A percentile compares a stretch with the other conserved stretches of the same genome.
Conservation (phyloP, 2,113 vertebrate species). For the Pleuronectes platessa region DNA sequence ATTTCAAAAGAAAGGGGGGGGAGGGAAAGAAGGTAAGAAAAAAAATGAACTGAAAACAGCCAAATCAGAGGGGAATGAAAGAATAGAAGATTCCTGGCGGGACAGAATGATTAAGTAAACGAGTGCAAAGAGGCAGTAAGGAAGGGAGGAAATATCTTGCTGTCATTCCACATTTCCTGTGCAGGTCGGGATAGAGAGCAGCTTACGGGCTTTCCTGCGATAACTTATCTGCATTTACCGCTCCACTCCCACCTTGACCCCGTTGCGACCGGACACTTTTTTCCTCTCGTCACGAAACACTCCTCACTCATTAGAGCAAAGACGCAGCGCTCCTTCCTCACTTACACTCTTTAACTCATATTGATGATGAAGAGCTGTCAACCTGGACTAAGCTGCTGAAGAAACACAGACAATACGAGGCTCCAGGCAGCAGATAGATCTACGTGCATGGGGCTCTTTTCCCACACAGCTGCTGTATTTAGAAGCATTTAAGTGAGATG, state of each 20-base stretch:
- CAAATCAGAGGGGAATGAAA: background rate
- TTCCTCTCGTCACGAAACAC: constrained; percentile 48
- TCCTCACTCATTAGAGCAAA: constrained; percentile 31
- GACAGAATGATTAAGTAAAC: constrained; percentile 16
- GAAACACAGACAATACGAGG: constrained; percentile 18
- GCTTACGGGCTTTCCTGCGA: constrained; percentile 72
- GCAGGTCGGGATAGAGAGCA: constrained; percentile 53
- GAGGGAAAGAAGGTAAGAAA: background rate
- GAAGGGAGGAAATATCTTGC: constrained; percentile 62
- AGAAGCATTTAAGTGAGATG: constrained; percentile 1
- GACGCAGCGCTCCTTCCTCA: constrained; percentile 18
- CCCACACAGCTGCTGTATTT: background rate
- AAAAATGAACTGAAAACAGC: background rate
- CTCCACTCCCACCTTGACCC: constrained; percentile 49
- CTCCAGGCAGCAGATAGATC: constrained; percentile 7
- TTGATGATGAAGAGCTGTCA: constrained; percentile 11
- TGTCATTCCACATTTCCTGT: constrained; percentile 74
- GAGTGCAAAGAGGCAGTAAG: constrained; percentile 33
- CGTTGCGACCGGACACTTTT: constrained; percentile 33
- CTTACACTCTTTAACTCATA: background rate
- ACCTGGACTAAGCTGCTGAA: background rate
- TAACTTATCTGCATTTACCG: constrained; percentile 69
- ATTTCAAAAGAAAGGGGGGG: background rate
- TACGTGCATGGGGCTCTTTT: constrained; percentile 2
- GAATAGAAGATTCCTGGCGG: constrained; percentile 9